phyloP scores from a whole-genome alignment of 2,888 invertebrate species.

The Synergus laeviventris region DNA sequence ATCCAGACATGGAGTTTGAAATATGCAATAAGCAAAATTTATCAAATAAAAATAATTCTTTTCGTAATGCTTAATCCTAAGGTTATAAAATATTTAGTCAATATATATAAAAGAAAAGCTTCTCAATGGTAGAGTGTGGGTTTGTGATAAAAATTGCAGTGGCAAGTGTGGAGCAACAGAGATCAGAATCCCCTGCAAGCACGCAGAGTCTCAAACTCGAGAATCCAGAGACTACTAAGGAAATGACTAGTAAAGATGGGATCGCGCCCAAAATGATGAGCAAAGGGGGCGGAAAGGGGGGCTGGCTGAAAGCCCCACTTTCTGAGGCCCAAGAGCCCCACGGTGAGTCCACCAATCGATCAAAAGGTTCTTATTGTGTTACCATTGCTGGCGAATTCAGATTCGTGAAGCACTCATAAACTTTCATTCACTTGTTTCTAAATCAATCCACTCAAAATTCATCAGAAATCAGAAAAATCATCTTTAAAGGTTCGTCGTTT shows the following conservation, averaged over 20 bases:
- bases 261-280: conserved; percentile 73
- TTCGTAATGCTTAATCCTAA: not conserved
- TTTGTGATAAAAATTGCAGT: conserved; percentile 72
- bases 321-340: conserved; percentile 75
- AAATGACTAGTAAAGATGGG: conserved; percentile 75
- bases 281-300: conserved; percentile 75
- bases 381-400: conserved; percentile 58
- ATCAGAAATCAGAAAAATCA: conserved; percentile 1
- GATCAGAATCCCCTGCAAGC: conserved; percentile 74
- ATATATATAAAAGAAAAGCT: conserved; percentile 24
- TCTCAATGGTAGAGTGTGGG: conserved; percentile 62
- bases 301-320: conserved; percentile 74
- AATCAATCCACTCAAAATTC: not conserved
- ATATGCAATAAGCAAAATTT: no score
- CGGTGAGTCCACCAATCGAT: conserved; percentile 71
- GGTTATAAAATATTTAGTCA: not conserved
- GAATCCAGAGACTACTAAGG: conserved; percentile 74
- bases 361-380: conserved; percentile 52
- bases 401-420: not conserved
- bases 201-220: conserved; percentile 73
- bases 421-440: not conserved
- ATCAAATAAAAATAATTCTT: no score
- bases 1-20: not conserved
- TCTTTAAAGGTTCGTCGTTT: conserved; percentile 1
- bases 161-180: conserved; percentile 75